Base-by-base conservation (phyloP, 2,888 invertebrate genomes). In the Octonoba sinensis region DNA sequence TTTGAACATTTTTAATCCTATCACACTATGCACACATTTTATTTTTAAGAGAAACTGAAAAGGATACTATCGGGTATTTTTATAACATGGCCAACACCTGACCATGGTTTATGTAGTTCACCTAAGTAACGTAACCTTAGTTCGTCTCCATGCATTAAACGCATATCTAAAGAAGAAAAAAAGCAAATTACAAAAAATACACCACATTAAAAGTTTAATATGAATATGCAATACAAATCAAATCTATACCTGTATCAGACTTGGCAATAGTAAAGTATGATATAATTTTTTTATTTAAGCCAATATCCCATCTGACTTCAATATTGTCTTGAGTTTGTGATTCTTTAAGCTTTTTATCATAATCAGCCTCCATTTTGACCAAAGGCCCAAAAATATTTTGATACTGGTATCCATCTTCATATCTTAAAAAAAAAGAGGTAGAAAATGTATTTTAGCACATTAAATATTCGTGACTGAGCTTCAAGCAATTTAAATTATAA, bases 381-480 rank as follows among this genome's bases (percentile, higher is more conserved):
- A 99, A 90, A 0, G 99, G 99, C 0, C 96, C 96, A 90, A 99
- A 99, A 82, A 99, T 96, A 88, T 97, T 97, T 89, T 97, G 97
- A 88, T 99, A 99, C 88, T 99, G 99, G 89, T 97, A 99, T 13
- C 99, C 99, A 90, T 99, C 99, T 89, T 99, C 98, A 88, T 99
- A 99, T 85, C 97, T 92, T 74, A 91, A 86, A 75, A 88, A 27
- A 24, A 0, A 64, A 27, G 6, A 27, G 27, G 6, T 27, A 27
- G 27, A 27, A 27, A 27, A 27, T 2, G 8, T 36, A 36, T 36
- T 4, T 1, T 36, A 36, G 6, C 36, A 36, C 3, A 36, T 6
- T 36, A 36, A 36, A 36, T 11, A 36, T 36, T 36, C 8, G 11
- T 8, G 11, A 36, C 6, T 8, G 36, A 36, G 18, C 54, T n/a